Conservation (phyloP, 2,113 vertebrate species). For the Vicugna pacos region DNA sequence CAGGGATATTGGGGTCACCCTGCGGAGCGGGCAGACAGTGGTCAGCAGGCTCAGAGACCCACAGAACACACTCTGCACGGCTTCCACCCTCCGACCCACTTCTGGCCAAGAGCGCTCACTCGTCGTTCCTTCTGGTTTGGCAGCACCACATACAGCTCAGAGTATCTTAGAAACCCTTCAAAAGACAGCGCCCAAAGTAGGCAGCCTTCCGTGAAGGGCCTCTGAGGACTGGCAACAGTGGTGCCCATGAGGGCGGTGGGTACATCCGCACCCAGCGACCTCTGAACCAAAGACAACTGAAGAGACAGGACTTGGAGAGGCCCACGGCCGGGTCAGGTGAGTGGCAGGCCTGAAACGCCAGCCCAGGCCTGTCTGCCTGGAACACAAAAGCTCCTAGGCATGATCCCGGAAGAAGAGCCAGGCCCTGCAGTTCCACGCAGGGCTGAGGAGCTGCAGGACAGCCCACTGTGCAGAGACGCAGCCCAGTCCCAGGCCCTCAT, state of each 20-base stretch:
- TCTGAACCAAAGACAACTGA: neutral
- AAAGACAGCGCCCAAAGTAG: neutral
- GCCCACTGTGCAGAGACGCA: neutral
- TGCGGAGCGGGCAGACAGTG: constrained; percentile 61
- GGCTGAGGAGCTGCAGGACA: neutral
- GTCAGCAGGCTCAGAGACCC: neutral
- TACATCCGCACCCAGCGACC: neutral
- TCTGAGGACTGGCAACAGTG: neutral
- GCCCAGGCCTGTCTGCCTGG: neutral
- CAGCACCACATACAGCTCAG: neutral
- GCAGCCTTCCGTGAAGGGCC: neutral
- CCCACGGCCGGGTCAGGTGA: neutral
- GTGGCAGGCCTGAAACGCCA: neutral
- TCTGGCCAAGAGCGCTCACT: fast-evolving
- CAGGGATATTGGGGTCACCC: constrained; percentile 99
- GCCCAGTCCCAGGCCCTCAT: too few species aligned
- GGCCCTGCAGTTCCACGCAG: neutral
- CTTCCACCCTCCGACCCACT: too few species aligned
- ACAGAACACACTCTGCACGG: fast-evolving
- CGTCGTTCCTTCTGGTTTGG: neutral
- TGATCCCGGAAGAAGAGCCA: neutral
- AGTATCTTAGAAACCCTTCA: neutral
- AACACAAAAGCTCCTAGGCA: neutral
- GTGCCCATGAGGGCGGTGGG: fast-evolving
- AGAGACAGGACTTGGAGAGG: neutral